A percentile compares a stretch with the other conserved stretches of the same genome.
phyloP scores from a whole-genome alignment of 1,140 invertebrate genomes.

The Heliothis subflexa region DNA sequence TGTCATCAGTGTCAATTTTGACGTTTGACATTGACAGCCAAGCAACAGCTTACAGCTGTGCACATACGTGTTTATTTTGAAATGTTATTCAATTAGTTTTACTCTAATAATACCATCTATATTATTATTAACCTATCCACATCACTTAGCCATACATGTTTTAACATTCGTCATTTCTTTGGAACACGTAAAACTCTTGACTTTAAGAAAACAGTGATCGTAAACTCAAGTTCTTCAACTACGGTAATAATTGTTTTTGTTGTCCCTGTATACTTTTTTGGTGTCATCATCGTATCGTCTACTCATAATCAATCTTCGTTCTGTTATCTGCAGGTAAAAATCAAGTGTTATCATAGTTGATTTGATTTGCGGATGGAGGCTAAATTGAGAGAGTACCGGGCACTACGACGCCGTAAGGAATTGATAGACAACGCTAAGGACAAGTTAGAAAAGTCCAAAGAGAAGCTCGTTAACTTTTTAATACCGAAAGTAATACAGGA shows the following conservation, averaged over 20 bases:
- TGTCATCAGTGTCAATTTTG: neutral
- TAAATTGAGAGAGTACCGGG: slow-evolving; percentile 80
- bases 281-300: neutral
- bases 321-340: slow-evolving; percentile 13
- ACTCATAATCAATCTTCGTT: neutral
- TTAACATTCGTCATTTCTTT: neutral
- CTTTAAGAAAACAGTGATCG: neutral
- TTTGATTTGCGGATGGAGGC: slow-evolving; percentile 70
- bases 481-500: slow-evolving; percentile 64
- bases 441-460: slow-evolving; percentile 67
- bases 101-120: neutral
- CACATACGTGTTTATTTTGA: slow-evolving; percentile 48
- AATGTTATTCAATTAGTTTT: slow-evolving; percentile 14
- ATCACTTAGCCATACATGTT: no score
- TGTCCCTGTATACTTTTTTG: neutral
- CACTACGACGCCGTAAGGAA: slow-evolving; percentile 74
- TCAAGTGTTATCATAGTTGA: slow-evolving; percentile 1
- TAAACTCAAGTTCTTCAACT: neutral
- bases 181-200: neutral
- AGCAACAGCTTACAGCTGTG: neutral
- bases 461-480: slow-evolving; percentile 65
- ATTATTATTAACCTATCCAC: neutral
- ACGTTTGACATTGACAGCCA: neutral
- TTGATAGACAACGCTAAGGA: slow-evolving; percentile 72
- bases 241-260: neutral